Evolutionary conservation across 2,888 invertebrate genomes (phyloP).

Genomic region (Acrobasis consociella): DNA sequence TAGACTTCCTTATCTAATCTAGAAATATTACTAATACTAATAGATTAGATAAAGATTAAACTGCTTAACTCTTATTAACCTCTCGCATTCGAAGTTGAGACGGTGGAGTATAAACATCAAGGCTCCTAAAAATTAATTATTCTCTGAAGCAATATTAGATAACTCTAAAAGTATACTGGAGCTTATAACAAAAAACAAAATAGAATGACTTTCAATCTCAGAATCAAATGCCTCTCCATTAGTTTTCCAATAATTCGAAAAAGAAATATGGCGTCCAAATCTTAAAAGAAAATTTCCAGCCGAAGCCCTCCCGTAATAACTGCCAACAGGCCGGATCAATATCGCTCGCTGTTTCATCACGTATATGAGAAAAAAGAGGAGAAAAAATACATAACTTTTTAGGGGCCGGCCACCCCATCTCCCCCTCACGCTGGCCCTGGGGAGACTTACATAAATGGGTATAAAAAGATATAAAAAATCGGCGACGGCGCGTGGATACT

Average conservation of each 20-base stretch:
- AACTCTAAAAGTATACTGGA: too few species aligned
- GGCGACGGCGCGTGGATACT: constrained; percentile 71
- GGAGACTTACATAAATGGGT: constrained; percentile 54
- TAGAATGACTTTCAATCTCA: neutral
- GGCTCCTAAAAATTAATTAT: too few species aligned
- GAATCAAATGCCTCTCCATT: too few species aligned
- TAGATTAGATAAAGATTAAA: too few species aligned
- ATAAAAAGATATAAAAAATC: constrained; percentile 68
- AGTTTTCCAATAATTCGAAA: neutral
- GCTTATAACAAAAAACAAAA: too few species aligned
- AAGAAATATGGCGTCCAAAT: constrained; percentile 22
- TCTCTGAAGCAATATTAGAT: too few species aligned
- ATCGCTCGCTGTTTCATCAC: constrained; percentile 76
- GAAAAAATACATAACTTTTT: constrained; percentile 83
- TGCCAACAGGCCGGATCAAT: constrained; percentile 68
- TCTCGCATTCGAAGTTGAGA: too few species aligned
- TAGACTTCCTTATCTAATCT: too few species aligned
- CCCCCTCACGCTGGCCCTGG: constrained; percentile 35
- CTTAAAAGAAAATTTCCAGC: constrained; percentile 30
- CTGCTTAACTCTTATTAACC: too few species aligned
- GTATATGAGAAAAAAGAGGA: constrained; percentile 80
- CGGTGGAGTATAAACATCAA: too few species aligned
- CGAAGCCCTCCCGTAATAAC: constrained; percentile 41
- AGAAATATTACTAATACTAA: too few species aligned
- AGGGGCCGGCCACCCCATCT: constrained; percentile 62